These are phyloP conservation scores for zebrafish (Danio rerio) DNA, from an alignment of 2,113 vertebrate species.

Conservation along the genomic window DNA sequence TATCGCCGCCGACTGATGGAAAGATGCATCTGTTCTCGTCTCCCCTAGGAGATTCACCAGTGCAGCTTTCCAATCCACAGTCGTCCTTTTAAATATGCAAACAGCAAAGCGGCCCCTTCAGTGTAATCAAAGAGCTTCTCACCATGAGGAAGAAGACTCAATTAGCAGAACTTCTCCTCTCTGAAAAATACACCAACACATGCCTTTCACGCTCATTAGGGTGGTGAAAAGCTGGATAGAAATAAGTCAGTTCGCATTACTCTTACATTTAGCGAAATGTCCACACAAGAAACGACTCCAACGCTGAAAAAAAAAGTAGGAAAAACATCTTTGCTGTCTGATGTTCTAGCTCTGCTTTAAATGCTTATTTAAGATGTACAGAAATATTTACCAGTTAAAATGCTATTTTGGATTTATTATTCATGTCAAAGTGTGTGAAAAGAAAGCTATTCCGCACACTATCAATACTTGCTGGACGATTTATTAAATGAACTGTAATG, in stretches of 20 bases:
- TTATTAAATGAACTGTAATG: too few relatives aligned
- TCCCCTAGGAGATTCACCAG: conserved; percentile 47
- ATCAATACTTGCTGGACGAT: too few relatives aligned
- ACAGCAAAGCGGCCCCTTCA: conserved; percentile 27
- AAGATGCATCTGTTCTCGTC: conserved; percentile 55
- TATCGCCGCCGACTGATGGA: conserved; percentile 54
- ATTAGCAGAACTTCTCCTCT: conserved; percentile 12
- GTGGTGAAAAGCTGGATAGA: background rate
- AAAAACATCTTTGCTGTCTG: too few relatives aligned
- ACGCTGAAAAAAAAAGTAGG: background rate
- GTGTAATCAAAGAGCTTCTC: conserved; percentile 35
- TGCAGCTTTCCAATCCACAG: conserved; percentile 52
- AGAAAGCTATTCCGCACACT: too few relatives aligned
- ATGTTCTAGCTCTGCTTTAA: too few relatives aligned
- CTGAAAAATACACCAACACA: conserved; percentile 15
- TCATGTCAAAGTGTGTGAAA: too few relatives aligned
- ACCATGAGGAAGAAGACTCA: conserved; percentile 20
- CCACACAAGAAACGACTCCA: background rate
- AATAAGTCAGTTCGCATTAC: background rate
- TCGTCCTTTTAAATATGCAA: conserved; percentile 34
- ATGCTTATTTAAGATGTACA: too few relatives aligned
- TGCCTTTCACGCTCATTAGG: conserved; percentile 10
- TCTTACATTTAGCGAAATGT: background rate
- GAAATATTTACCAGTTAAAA: too few relatives aligned
- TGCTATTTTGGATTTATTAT: too few relatives aligned